Percentiles rank a stretch among this genome's conserved stretches.
These are phyloP conservation scores for Alcedo quadribrachys DNA, from an alignment of 2,797 vertebrate species.

Conservation along the genomic window DNA sequence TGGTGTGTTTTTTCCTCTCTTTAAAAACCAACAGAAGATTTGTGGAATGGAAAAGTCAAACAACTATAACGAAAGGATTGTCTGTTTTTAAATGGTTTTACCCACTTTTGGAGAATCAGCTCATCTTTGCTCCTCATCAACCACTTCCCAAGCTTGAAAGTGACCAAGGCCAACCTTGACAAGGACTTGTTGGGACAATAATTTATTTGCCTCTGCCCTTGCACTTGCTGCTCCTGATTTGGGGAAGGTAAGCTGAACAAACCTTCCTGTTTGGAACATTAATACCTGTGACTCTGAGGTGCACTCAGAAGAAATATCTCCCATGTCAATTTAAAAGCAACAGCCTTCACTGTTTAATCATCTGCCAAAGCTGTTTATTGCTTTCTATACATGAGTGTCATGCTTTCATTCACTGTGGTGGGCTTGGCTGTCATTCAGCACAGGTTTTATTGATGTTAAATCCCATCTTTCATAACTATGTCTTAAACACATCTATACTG, in stretches of 20 bases:
- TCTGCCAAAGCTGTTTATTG: constrained; percentile 50
- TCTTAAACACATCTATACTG: not conserved
- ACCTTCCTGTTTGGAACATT: not conserved
- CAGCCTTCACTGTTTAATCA: constrained; percentile 29
- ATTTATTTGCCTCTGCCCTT: accelerated
- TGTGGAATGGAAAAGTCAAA: not conserved
- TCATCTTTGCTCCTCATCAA: not conserved
- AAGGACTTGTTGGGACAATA: accelerated
- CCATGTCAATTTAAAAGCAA: not conserved
- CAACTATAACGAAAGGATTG: accelerated
- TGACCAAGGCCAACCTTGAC: accelerated
- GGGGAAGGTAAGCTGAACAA: not conserved
- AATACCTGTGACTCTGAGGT: not conserved
- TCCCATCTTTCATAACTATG: constrained; percentile 17
- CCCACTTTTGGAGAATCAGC: accelerated
- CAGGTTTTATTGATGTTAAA: constrained; percentile 40
- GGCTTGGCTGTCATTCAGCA: not conserved
- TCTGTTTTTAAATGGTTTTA: not conserved
- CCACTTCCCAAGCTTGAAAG: accelerated
- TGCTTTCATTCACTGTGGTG: constrained; percentile 1
- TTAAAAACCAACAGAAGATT: not conserved
- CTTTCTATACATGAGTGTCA: not conserved
- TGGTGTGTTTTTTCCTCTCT: not conserved
- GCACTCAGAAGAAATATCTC: not conserved
- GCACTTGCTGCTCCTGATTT: not conserved